Evolutionary conservation across 2,888 invertebrate species (phyloP).

Genomic region (Ashinkailepas kermadecensis): DNA sequence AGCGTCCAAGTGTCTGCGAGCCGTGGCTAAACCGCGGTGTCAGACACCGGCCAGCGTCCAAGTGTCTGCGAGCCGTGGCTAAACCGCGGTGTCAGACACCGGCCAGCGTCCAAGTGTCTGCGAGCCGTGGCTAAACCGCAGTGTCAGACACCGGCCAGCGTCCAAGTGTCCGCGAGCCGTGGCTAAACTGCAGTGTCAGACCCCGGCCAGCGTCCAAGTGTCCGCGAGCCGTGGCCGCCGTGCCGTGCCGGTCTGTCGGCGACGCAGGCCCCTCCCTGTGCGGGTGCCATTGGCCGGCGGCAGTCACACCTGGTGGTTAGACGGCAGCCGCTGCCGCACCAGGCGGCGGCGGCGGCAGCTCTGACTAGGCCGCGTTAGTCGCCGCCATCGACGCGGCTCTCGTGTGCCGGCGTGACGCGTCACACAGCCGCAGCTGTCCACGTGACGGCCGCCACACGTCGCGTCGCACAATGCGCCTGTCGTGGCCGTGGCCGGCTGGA

Average conservation of each 20-base stretch:
- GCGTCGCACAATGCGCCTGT: background rate
- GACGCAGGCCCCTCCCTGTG: background rate
- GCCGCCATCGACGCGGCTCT: constrained; percentile 16
- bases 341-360: background rate
- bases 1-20: background rate
- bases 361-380: constrained; percentile 5
- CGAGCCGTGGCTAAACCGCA: background rate
- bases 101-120: too few species aligned
- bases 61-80: background rate
- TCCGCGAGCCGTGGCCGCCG: background rate
- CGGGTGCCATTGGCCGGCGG: background rate
- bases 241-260: background rate
- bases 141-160: too few species aligned
- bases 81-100: too few species aligned
- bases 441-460: background rate
- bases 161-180: background rate
- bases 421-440: background rate
- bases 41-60: too few species aligned
- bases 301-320: background rate
- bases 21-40: background rate
- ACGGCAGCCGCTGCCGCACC: too few species aligned
- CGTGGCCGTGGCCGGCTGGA: too few species aligned
- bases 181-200: too few species aligned
- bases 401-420: background rate
- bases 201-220: too few species aligned